phyloP scores from a whole-genome alignment of 2,888 invertebrate genomes.

The Acrocyrtus sp. region DNA sequence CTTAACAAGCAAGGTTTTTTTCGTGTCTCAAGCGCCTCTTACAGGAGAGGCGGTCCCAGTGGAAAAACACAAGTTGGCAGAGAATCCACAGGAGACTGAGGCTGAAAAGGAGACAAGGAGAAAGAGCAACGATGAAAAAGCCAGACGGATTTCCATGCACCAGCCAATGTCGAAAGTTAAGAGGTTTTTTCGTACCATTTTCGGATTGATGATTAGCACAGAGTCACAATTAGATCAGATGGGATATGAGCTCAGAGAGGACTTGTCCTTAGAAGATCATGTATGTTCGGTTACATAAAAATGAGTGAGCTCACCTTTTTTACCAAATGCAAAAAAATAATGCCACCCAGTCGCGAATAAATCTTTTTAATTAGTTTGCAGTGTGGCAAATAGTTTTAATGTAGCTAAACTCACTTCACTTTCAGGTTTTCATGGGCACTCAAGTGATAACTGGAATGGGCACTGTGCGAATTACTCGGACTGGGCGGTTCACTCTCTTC shows the following conservation, averaged over 20 bases:
- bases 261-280: conserved; percentile 5
- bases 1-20: conserved; percentile 43
- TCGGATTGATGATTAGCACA: conserved; percentile 14
- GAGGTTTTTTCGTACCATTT: conserved; percentile 18
- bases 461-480: conserved; percentile 22
- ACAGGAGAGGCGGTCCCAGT: conserved; percentile 52
- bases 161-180: conserved; percentile 7
- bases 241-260: conserved; percentile 19
- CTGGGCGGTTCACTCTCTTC: conserved; percentile 33
- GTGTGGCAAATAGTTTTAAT: background rate
- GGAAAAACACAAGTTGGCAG: conserved; percentile 29
- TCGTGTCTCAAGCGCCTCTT: conserved; percentile 47
- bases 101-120: background rate
- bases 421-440: conserved; percentile 48
- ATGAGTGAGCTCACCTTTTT: background rate
- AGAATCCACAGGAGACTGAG: background rate
- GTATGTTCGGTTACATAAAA: background rate
- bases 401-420: no score
- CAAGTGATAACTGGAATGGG: conserved; percentile 49
- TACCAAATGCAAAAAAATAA: no score
- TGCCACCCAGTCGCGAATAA: no score
- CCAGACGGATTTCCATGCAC: background rate
- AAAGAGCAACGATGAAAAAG: background rate
- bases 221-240: conserved; percentile 24
- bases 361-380: no score